Evolutionary conservation across 1,140 invertebrate genomes (phyloP).

Genomic region (Brachionus angularis): DNA sequence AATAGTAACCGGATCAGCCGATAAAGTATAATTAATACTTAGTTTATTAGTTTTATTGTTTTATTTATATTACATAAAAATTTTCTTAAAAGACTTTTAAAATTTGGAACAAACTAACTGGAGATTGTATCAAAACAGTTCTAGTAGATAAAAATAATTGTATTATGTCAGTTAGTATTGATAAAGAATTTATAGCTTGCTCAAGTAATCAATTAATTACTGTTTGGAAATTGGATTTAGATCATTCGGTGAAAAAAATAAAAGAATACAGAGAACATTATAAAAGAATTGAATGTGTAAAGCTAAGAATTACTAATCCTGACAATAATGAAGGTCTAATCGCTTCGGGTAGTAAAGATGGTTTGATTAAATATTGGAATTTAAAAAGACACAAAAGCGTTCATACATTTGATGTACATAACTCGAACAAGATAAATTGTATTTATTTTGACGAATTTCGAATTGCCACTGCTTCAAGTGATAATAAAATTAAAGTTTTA

Average conservation of each 20-base stretch:
- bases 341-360: constrained; percentile 51
- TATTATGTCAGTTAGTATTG: constrained; percentile 83
- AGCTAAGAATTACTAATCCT: constrained; percentile 47
- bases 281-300: constrained; percentile 51
- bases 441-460: constrained; percentile 50
- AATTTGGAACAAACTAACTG: constrained; percentile 96
- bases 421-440: constrained; percentile 47
- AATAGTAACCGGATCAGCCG: constrained; percentile 52
- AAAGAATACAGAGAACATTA: constrained; percentile 49
- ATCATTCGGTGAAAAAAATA: constrained; percentile 47
- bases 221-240: constrained; percentile 47
- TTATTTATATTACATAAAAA: background rate
- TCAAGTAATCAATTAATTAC: constrained; percentile 48
- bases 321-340: constrained; percentile 47
- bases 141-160: constrained; percentile 72
- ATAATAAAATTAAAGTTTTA: constrained; percentile 50
- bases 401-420: constrained; percentile 50
- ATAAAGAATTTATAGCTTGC: constrained; percentile 83
- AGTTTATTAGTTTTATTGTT: background rate
- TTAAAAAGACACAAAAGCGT: constrained; percentile 48
- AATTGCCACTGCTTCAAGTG: constrained; percentile 49
- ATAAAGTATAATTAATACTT: constrained; percentile 48
- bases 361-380: constrained; percentile 52
- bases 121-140: constrained; percentile 91
- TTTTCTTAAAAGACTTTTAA: constrained; percentile 70